phyloP scores from a whole-genome alignment of 2,113 vertebrate species.

The Hippocampus abdominalis region DNA sequence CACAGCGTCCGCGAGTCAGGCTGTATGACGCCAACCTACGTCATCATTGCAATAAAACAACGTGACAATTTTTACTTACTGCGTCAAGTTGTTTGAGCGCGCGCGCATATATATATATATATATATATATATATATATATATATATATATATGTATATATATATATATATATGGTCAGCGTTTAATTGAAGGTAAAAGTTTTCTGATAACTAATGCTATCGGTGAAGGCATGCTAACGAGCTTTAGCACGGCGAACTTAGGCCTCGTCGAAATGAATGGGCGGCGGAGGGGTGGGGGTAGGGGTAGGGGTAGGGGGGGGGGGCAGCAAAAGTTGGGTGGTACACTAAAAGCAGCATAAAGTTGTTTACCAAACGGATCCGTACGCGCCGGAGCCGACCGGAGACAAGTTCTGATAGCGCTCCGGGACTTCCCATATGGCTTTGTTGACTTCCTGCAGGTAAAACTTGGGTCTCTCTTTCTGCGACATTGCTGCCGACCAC shows the following conservation, averaged over 20 bases:
- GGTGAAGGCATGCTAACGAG: conserved; percentile 44
- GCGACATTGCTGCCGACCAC: conserved; percentile 77
- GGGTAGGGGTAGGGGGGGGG: conserved; percentile 33
- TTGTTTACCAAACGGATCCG: conserved; percentile 89
- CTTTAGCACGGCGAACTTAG: conserved; percentile 54
- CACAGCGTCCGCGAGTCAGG: background rate
- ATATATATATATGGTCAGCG: too few species aligned
- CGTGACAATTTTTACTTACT: background rate
- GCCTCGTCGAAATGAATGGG: conserved; percentile 73
- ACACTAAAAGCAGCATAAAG: background rate
- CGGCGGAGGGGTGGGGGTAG: conserved; percentile 22
- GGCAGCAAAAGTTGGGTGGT: conserved; percentile 32
- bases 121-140: too few species aligned
- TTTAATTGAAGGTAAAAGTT: background rate
- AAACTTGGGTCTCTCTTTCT: conserved; percentile 87
- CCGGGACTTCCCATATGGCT: conserved; percentile 94
- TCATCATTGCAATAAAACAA: background rate
- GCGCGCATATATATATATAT: too few species aligned
- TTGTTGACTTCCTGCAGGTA: conserved; percentile 96
- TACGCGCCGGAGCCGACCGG: conserved; percentile 96
- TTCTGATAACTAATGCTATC: conserved; percentile 5
- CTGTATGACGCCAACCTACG: background rate
- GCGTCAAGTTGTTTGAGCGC: background rate
- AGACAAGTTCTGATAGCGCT: conserved; percentile 86
- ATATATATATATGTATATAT: too few species aligned